Percentiles rank a stretch among this genome's conserved stretches.
phyloP scores from a whole-genome alignment of 2,113 vertebrate genomes.

The Hypocryptadius cinnamomeus region DNA sequence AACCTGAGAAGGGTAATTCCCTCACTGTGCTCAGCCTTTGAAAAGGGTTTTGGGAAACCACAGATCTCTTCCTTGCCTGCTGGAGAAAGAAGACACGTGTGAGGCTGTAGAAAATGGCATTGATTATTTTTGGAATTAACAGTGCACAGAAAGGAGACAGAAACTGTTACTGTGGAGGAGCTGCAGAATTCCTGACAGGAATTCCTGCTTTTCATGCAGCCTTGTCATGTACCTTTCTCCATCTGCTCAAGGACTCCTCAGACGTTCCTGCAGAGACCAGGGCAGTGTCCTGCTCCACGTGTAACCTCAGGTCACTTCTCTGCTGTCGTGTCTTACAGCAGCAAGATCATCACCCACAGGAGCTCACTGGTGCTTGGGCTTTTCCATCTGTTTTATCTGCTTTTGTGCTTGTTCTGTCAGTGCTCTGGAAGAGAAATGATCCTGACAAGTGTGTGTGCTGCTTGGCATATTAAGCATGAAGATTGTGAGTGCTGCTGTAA shows the following conservation, averaged over 20 bases:
- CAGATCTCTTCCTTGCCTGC: not conserved
- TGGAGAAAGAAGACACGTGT: not conserved
- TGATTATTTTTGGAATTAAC: not conserved
- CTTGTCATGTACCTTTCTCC: not conserved
- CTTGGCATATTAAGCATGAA: not conserved
- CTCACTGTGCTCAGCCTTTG: not conserved
- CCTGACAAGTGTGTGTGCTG: not conserved
- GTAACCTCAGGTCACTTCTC: not conserved
- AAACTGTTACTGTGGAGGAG: not conserved
- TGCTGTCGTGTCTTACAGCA: not conserved
- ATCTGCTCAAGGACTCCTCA: not conserved
- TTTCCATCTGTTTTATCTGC: not conserved
- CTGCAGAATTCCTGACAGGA: not conserved
- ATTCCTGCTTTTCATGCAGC: not conserved
- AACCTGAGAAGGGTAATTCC: not conserved
- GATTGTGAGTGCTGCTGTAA: not conserved
- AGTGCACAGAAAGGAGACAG: not conserved
- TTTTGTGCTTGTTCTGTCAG: not conserved
- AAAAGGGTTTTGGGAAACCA: not conserved
- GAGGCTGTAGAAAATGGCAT: not conserved
- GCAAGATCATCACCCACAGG: not conserved
- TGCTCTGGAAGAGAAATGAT: not conserved
- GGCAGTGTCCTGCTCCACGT: accelerated
- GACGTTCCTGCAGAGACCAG: not conserved
- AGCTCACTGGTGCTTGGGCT: not conserved